A percentile compares a stretch with the other conserved stretches of the same genome.
Evolutionary conservation across 2,113 vertebrate species (phyloP).

Genomic region (Cochlearius cochlearius): DNA sequence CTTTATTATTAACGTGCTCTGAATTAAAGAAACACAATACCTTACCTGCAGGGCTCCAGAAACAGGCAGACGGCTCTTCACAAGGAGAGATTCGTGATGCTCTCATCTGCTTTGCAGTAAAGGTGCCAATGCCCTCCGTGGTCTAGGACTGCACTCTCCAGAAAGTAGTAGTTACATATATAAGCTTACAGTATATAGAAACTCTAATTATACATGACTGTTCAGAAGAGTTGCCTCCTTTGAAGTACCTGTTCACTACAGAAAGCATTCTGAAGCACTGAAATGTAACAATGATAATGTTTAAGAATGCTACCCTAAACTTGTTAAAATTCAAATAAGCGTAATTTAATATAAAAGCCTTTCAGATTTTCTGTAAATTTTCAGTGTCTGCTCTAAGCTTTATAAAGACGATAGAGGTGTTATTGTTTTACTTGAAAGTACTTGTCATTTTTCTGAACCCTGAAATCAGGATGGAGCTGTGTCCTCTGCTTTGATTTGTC

Average conservation of each 20-base stretch:
- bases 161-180: not conserved
- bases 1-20: not conserved
- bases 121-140: not conserved
- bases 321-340: not conserved
- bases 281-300: not conserved
- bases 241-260: not conserved
- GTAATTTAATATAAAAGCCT: not conserved
- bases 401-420: not conserved
- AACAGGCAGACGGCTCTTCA: not conserved
- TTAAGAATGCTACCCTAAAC: not conserved
- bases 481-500: not conserved
- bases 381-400: not conserved
- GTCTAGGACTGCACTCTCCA: not conserved
- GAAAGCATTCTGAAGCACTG: not conserved
- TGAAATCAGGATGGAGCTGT: not conserved
- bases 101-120: not conserved
- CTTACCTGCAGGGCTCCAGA: slow-evolving; percentile 3
- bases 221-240: not conserved
- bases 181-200: not conserved
- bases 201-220: not conserved
- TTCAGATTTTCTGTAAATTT: not conserved
- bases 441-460: not conserved
- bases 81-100: not conserved
- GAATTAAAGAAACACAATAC: not conserved
- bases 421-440: not conserved